Evolutionary conservation across 2,113 vertebrate genomes (phyloP), one percentile per base, ranked within the genome.

Genomic region (Cinclus cinclus): DNA sequence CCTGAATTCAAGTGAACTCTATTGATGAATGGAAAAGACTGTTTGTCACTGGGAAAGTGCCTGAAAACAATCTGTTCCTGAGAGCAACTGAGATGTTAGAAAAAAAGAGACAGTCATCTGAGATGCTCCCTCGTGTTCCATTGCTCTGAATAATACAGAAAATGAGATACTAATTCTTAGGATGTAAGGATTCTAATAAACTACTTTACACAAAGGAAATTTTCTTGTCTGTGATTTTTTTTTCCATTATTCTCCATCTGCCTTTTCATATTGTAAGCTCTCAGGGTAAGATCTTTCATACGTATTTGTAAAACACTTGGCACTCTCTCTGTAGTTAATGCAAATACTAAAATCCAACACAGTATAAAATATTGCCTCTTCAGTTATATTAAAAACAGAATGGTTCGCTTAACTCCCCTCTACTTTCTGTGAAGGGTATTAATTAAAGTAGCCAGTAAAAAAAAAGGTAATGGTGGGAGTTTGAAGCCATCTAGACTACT

Each of bases 331-430:
- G 22, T 58, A 27, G n/a, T 82, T 91, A 89, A 83, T 76, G 62
- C 39, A 89, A 95, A 89, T 60, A 65, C n/a, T 92, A 76, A 95
- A 89, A 94, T 69, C 52, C 46, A 84, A 62, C 23, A 69, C n/a
- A 53, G 53, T 75, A 71, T 85, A 84, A 89, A 92, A 73, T 94
- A 84, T 65, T 92, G 79, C 37, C 14, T 73, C 46, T 89, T 89
- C 14, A 53, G 58, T 62, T 73, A 35, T 64, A 79, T 84, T 87
- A 84, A 81, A 81, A 75, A 64, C 58, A 56, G 49, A 91, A 87
- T n/a, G 12, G n/a, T 79, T 91, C 74, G 79, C 62, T 90, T 87
- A 90, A 35, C 44, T 91, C 30, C 19, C 41, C 44, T 91, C 44
- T 79, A 19, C 13, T 79, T 94, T 87, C 74, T 68, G 21, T 87